Evolutionary conservation across 2,888 invertebrate species (phyloP).

Genomic region (Heliconius aoede): DNA sequence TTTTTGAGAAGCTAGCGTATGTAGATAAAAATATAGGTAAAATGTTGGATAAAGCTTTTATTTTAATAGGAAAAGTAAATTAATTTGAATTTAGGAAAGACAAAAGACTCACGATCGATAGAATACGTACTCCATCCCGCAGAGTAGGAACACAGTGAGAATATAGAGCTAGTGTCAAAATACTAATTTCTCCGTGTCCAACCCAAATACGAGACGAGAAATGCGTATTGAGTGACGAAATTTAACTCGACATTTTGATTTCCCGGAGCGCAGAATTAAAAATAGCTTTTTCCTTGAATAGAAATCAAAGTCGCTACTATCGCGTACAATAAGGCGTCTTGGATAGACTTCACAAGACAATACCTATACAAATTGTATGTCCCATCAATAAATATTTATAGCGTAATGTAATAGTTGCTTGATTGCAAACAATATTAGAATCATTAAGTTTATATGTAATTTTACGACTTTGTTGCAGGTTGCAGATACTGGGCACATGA

Average conservation of each 20-base stretch:
- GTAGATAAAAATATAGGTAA: neutral
- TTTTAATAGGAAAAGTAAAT: neutral
- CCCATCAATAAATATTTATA: constrained; percentile 17
- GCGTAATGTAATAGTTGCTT: constrained; percentile 15
- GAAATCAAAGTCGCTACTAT: neutral
- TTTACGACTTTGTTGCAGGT: constrained; percentile 22
- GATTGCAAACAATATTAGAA: constrained; percentile 26
- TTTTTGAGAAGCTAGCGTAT: constrained; percentile 1
- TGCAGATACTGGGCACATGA: neutral
- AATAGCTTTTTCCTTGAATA: neutral
- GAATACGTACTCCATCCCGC: neutral
- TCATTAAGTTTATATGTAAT: constrained; percentile 25
- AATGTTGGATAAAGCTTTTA: neutral
- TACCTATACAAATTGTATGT: constrained; percentile 25
- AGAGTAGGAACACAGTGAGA: neutral
- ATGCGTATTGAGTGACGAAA: neutral
- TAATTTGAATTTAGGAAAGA: neutral
- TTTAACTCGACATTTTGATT: neutral
- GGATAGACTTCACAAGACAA: neutral
- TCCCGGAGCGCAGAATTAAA: neutral
- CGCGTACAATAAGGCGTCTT: neutral
- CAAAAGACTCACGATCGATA: neutral
- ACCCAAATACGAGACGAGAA: neutral
- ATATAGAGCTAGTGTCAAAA: too few species aligned
- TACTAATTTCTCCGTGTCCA: too few species aligned